Conservation (phyloP, 2,113 vertebrate species). For the Rhabdomys dilectus region DNA sequence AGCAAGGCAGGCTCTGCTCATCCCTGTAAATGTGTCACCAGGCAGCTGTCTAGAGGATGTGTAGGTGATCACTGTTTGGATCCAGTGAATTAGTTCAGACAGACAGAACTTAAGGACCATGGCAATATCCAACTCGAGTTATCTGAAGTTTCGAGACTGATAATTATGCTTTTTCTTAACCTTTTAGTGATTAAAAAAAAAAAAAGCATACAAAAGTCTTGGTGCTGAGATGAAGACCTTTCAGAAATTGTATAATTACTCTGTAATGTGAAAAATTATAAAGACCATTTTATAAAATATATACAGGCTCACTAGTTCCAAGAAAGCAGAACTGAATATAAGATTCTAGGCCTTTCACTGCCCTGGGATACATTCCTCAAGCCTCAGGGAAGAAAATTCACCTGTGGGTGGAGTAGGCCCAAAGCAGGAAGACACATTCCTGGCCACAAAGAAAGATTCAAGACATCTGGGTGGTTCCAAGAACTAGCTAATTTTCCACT, state of each 20-base stretch:
- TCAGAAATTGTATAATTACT: background rate
- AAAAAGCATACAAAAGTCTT: background rate
- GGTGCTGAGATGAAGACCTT: background rate
- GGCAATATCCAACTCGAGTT: background rate
- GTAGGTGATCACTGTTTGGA: background rate
- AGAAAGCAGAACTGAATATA: too few relatives aligned
- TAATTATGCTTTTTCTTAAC: background rate
- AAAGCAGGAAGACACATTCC: too few relatives aligned
- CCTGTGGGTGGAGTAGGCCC: too few relatives aligned
- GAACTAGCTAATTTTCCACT: too few relatives aligned
- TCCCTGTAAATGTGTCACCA: background rate
- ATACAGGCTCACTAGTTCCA: too few relatives aligned
- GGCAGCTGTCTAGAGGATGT: background rate
- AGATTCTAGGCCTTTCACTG: too few relatives aligned
- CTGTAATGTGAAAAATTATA: too few relatives aligned
- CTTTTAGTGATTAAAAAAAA: background rate
- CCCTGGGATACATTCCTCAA: too few relatives aligned
- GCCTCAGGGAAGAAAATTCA: too few relatives aligned
- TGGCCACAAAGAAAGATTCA: too few relatives aligned
- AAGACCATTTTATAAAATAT: too few relatives aligned
- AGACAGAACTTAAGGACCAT: background rate
- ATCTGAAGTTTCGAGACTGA: background rate
- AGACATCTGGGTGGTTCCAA: too few relatives aligned
- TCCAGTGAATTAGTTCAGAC: constrained; percentile 35
- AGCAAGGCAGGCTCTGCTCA: background rate